Percentiles rank a stretch among this genome's conserved stretches.
Conservation (phyloP, 1,140 invertebrate species). For the Andrena cerasifolii region DNA sequence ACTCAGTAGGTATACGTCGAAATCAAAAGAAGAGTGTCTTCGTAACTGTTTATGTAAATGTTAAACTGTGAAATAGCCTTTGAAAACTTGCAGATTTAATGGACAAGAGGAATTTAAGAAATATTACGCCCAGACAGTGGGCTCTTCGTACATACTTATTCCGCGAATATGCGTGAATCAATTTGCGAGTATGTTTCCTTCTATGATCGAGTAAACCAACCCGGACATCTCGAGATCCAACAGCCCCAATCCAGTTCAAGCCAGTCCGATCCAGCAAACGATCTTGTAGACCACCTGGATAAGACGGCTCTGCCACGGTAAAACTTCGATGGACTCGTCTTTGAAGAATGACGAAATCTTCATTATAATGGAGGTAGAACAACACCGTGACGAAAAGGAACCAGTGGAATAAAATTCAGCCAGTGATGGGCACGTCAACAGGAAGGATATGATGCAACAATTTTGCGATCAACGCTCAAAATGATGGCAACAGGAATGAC, state of each 20-base stretch:
- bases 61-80: no score
- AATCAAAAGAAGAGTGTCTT: no score
- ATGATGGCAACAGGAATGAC: no score
- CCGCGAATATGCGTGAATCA: conserved; percentile 38
- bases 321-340: conserved; percentile 25
- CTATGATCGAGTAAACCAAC: conserved; percentile 39
- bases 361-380: background rate
- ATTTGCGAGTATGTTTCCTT: conserved; percentile 37
- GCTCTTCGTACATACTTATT: conserved; percentile 54
- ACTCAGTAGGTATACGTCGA: no score
- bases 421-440: background rate
- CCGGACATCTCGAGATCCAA: conserved; percentile 73
- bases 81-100: background rate
- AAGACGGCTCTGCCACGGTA: conserved; percentile 16
- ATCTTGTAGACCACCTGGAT: conserved; percentile 65
- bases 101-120: background rate
- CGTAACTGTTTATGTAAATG: no score
- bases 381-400: background rate
- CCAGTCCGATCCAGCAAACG: conserved; percentile 72
- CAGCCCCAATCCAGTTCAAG: conserved; percentile 77
- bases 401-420: background rate
- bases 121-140: no score
- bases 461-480: no score
- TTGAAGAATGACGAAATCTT: background rate
- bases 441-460: background rate